phyloP scores from a whole-genome alignment of 2,888 invertebrate species.

The Nemotelus nigrinus region DNA sequence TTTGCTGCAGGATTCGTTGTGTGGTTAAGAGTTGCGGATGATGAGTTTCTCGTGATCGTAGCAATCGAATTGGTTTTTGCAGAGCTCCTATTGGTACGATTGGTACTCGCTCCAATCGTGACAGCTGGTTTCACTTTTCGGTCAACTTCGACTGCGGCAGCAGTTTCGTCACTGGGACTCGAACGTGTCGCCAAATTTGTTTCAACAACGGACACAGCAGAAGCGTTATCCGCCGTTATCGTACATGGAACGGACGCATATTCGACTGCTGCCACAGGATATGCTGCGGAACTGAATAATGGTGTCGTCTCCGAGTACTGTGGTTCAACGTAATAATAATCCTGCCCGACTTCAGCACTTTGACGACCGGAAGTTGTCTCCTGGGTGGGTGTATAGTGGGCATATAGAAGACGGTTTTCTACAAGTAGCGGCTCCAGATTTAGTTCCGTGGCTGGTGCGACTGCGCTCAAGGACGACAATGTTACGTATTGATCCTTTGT shows the following conservation, averaged over 20 bases:
- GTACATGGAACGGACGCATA: conserved; percentile 48
- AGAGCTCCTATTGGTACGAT: background rate
- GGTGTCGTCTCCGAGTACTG: conserved; percentile 26
- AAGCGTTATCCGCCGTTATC: conserved; percentile 49
- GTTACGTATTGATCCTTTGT: conserved; percentile 44
- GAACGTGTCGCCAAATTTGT: conserved; percentile 15
- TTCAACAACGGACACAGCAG: conserved; percentile 27
- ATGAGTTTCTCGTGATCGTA: conserved; percentile 1
- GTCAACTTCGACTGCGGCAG: background rate
- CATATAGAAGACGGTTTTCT: conserved; percentile 49
- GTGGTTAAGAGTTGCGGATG: conserved; percentile 37
- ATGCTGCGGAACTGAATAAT: conserved; percentile 44
- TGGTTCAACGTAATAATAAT: conserved; percentile 40
- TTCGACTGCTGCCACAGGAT: conserved; percentile 28
- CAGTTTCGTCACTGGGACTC: conserved; percentile 10
- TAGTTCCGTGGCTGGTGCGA: conserved; percentile 32
- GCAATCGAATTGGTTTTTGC: background rate
- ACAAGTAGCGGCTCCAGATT: conserved; percentile 52
- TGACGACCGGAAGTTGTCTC: conserved; percentile 18
- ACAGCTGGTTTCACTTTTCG: conserved; percentile 42
- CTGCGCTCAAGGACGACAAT: conserved; percentile 24
- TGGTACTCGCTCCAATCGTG: conserved; percentile 6
- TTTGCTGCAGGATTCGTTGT: conserved; percentile 24
- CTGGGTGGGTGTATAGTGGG: conserved; percentile 41
- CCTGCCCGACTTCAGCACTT: conserved; percentile 38